Conservation (phyloP, 2,888 invertebrate genomes). For the Archips crataeganus region DNA sequence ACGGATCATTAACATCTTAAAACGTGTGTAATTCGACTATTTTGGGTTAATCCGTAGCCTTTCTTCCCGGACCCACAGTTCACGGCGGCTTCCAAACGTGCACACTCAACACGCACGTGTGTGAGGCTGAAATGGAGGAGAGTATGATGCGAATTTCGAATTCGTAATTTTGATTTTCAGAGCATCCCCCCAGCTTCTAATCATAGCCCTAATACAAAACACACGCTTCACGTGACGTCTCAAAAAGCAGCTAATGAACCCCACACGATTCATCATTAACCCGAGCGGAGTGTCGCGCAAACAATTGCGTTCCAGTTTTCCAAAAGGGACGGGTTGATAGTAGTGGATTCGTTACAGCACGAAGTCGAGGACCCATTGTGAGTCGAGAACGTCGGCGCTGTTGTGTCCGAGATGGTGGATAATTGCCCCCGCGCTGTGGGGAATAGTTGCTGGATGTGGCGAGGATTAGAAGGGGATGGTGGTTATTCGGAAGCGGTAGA, state of each 20-base stretch:
- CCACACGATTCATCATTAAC: constrained; percentile 78
- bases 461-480: background rate
- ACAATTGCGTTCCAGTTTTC: constrained; percentile 80
- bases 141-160: too few relatives aligned
- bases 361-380: constrained; percentile 83
- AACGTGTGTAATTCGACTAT: too few relatives aligned
- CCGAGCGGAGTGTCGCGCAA: constrained; percentile 72
- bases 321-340: constrained; percentile 77
- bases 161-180: too few relatives aligned
- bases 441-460: constrained; percentile 46
- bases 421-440: constrained; percentile 77
- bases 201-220: constrained; percentile 3
- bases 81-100: too few relatives aligned
- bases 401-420: constrained; percentile 83
- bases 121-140: too few relatives aligned
- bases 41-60: too few relatives aligned
- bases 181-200: background rate
- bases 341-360: constrained; percentile 83
- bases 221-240: constrained; percentile 40
- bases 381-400: constrained; percentile 80
- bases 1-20: too few relatives aligned
- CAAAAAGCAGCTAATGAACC: constrained; percentile 75
- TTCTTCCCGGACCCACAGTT: too few relatives aligned
- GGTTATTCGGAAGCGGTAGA: too few relatives aligned
- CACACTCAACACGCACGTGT: too few relatives aligned